Base-by-base conservation (phyloP, 2,797 vertebrate genomes). In the Gymnothorax reevesii region DNA sequence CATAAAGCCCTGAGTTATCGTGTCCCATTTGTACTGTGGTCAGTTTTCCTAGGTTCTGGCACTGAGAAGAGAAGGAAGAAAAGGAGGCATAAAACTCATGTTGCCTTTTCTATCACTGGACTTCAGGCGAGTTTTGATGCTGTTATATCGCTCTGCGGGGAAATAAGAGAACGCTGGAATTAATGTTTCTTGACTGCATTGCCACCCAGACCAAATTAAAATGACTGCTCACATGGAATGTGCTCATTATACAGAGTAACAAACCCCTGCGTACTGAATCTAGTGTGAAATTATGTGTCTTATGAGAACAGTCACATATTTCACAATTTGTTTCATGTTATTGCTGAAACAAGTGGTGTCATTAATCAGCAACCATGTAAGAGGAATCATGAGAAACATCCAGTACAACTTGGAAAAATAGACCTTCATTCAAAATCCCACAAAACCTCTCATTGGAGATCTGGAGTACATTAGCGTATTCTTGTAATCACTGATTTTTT, bases 21-120 rank as follows among this genome's bases (percentile, higher is more conserved):
- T 99, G 99, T 90, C 98, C 99, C 94, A 99, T 99, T 93, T 99
- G 98, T 87, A 99, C 98, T 1, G 99, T 99, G 89, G 99, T 99
- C 92, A 99, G 96, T 90, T 99, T 99, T 55, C 99, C 99, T 89
- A 99, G 95, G 92, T 99, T 99, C 96, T 99, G 99, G 91, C 97
- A 99, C 99, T 99, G 92, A 12, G 33, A 55, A 57, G 52, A 52
- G 0, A 6, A 49, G 12, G 27, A 77, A 57, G 49, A 49, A 20
- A 54, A 5, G 25, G 54, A n/a, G 54, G 22, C 15, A 54, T 20
- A 17, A 9, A 69, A 1, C 2, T 69, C 25, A 69, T 25, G 64
- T 22, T n/a, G 9, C 25, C 7, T 69, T 69, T n/a, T 25, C 22
- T 69, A 69, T 3, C 22, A 22, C 25, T 62, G 15, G 60, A 62